A percentile compares a stretch with the other conserved stretches of the same genome.
Evolutionary conservation across 1,140 invertebrate genomes (phyloP).

Genomic region (Drosophila nannoptera): DNA sequence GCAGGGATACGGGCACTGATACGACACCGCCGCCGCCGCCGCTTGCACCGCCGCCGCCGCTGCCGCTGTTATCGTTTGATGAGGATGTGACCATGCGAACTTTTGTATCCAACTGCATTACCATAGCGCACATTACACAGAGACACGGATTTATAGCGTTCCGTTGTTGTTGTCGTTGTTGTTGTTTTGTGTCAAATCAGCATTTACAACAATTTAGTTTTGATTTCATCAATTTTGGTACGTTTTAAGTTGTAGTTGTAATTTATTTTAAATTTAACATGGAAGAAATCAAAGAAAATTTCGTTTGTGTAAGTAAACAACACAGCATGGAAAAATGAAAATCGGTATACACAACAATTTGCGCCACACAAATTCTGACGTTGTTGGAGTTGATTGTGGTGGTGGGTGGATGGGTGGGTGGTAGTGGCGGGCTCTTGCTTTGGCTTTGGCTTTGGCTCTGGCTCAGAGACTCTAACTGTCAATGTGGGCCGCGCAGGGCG

Average conservation of each 20-base stretch:
- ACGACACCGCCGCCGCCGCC: conserved; percentile 60
- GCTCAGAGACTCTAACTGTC: conserved; percentile 29
- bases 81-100: conserved; percentile 78
- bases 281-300: conserved; percentile 68
- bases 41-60: conserved; percentile 52
- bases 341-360: conserved; percentile 78
- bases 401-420: conserved; percentile 21
- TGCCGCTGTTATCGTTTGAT: conserved; percentile 74
- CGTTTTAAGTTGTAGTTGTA: conserved; percentile 20
- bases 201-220: conserved; percentile 15
- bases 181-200: conserved; percentile 49
- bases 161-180: conserved; percentile 3
- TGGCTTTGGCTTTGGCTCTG: conserved; percentile 19
- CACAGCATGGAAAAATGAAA: conserved; percentile 77
- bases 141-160: conserved; percentile 31
- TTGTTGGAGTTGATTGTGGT: conserved; percentile 43
- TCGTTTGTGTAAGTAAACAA: conserved; percentile 77
- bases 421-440: conserved; percentile 40
- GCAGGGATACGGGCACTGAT: conserved; percentile 84
- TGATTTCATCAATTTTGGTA: conserved; percentile 18
- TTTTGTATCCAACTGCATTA: conserved; percentile 78
- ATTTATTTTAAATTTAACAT: conserved; percentile 46
- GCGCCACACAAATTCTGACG: conserved; percentile 66
- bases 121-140: conserved; percentile 71
- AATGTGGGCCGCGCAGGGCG: conserved; percentile 51